Evolutionary conservation across 2,888 invertebrate genomes (phyloP).

Genomic region (Apamea sordens): DNA sequence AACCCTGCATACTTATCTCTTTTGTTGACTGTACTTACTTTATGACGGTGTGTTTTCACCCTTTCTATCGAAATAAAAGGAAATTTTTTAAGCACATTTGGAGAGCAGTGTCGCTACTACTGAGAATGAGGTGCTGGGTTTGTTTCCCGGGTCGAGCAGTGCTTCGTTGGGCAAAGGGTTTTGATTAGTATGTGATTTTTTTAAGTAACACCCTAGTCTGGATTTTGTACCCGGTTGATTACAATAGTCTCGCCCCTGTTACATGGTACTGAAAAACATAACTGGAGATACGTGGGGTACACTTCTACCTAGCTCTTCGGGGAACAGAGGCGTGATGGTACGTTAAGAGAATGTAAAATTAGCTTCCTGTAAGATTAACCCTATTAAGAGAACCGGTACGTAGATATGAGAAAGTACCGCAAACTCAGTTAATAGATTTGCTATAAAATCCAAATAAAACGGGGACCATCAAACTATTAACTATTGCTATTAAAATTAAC

Average conservation of each 20-base stretch:
- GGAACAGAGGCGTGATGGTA: neutral
- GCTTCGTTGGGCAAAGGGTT: too few relatives aligned
- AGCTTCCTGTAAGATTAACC: neutral
- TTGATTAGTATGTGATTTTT: neutral
- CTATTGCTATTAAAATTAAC: conserved; percentile 11
- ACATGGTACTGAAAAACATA: neutral
- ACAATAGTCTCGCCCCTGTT: neutral
- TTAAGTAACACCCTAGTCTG: neutral
- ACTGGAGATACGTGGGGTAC: neutral
- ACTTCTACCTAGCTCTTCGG: neutral
- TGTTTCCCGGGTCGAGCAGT: neutral
- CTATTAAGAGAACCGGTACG: neutral
- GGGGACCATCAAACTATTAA: conserved; percentile 2
- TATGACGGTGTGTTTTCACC: neutral
- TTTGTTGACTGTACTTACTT: too few relatives aligned
- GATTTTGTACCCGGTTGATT: neutral
- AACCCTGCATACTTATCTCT: too few relatives aligned
- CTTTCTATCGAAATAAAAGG: neutral
- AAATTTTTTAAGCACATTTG: neutral
- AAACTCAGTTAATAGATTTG: conserved; percentile 14
- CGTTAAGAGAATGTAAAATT: neutral
- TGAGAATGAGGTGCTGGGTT: neutral
- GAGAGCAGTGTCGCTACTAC: neutral
- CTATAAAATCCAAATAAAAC: conserved; percentile 32
- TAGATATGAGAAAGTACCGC: conserved; percentile 8